A percentile compares a stretch with the other conserved stretches of the same genome.
These are phyloP conservation scores for Trinectes maculatus DNA, from an alignment of 2,113 vertebrate species.

Conservation along the genomic window DNA sequence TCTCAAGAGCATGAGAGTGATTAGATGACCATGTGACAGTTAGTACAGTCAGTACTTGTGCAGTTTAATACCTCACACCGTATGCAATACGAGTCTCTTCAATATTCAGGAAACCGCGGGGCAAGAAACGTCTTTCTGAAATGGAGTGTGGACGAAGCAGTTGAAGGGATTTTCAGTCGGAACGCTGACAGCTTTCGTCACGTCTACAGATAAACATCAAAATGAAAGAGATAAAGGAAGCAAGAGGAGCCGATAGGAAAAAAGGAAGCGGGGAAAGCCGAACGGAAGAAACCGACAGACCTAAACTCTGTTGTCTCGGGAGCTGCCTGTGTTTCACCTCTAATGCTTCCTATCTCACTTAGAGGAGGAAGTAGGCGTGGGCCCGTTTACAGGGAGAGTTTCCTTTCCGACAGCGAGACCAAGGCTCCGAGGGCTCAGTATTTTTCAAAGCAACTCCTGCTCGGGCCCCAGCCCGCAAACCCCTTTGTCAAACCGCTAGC, in stretches of 20 bases:
- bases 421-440: conserved; percentile 49
- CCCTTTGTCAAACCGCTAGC: conserved; percentile 62
- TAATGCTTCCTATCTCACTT: conserved; percentile 49
- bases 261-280: conserved; percentile 23
- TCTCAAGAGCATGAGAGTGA: conserved; percentile 55
- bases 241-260: conserved; percentile 8
- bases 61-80: conserved; percentile 1
- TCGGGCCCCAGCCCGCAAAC: conserved; percentile 55
- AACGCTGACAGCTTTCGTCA: conserved; percentile 47
- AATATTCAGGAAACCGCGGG: too few species aligned
- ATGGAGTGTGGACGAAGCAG: conserved; percentile 10
- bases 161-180: conserved; percentile 26
- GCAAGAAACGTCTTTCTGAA: too few species aligned
- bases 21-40: conserved; percentile 45
- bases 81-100: conserved; percentile 18
- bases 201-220: conserved; percentile 45
- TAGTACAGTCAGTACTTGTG: conserved; percentile 43
- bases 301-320: conserved; percentile 29
- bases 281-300: conserved; percentile 24
- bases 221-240: conserved; percentile 41
- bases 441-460: conserved; percentile 67
- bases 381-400: conserved; percentile 47
- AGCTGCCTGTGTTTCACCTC: conserved; percentile 56
- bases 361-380: conserved; percentile 24
- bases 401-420: conserved; percentile 45